A percentile compares a stretch with the other conserved stretches of the same genome.
Conservation (phyloP, 2,113 vertebrate species). For the Phoxinus phoxinus region DNA sequence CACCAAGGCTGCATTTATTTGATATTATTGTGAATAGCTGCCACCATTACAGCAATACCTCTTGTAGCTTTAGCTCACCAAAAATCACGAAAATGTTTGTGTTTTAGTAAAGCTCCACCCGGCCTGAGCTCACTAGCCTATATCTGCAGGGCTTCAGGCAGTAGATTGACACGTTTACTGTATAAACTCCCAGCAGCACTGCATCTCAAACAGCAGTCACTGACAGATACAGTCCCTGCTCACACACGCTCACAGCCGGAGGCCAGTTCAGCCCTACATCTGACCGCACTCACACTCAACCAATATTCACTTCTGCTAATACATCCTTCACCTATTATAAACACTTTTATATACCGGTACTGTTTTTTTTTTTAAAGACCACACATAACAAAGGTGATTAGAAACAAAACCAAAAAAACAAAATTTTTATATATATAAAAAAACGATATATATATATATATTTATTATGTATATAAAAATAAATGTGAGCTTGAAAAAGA, state of each 20-base stretch:
- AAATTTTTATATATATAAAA: too few species aligned
- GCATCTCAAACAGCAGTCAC: not conserved
- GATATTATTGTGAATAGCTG: not conserved
- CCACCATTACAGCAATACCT: not conserved
- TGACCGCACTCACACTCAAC: not conserved
- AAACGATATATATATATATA: too few species aligned
- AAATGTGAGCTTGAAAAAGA: not conserved
- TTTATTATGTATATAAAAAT: not conserved
- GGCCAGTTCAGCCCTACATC: not conserved
- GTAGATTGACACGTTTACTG: conserved; percentile 2
- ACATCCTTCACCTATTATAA: not conserved
- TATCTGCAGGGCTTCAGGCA: conserved; percentile 36
- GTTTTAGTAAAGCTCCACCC: not conserved
- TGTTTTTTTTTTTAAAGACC: not conserved
- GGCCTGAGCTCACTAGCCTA: conserved; percentile 12
- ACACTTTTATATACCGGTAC: not conserved
- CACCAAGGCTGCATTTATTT: not conserved
- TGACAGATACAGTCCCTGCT: conserved; percentile 45
- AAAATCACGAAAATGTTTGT: not conserved
- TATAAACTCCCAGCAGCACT: conserved; percentile 8
- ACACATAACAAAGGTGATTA: not conserved
- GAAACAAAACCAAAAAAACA: too few species aligned
- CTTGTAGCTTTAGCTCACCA: not conserved
- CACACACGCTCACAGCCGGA: not conserved
- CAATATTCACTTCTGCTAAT: not conserved